These are phyloP conservation scores for Drosophila saltans DNA, from an alignment of 1,140 invertebrate genomes.

Conservation along the genomic window DNA sequence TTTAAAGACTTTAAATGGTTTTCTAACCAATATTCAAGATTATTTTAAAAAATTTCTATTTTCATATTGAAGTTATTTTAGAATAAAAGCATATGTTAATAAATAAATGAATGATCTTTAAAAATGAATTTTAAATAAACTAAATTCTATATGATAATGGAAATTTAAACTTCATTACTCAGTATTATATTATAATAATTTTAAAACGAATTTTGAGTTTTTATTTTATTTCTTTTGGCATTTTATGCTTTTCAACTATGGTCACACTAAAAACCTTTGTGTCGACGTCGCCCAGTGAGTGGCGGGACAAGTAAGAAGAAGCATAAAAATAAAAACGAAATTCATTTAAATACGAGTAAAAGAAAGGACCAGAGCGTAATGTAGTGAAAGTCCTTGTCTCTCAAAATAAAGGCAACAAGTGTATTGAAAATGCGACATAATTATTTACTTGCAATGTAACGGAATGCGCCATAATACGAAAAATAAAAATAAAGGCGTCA, in stretches of 20 bases:
- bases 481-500: neutral
- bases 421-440: neutral
- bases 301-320: neutral
- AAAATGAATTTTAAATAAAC: no score
- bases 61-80: no score
- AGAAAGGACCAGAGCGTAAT: neutral
- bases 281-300: neutral
- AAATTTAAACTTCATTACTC: no score
- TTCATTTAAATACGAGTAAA: neutral
- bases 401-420: neutral
- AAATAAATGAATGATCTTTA: no score
- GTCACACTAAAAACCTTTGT: neutral
- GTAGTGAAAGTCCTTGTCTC: neutral
- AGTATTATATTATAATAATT: no score
- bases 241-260: neutral
- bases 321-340: slow-evolving; percentile 1
- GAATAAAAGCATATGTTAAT: no score
- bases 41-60: no score
- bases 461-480: neutral
- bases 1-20: no score
- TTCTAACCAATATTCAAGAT: no score
- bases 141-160: no score
- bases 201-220: no score
- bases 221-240: no score
- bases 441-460: neutral